A percentile compares a stretch with the other conserved stretches of the same genome.
These are phyloP conservation scores for Aporophyla lueneburgensis DNA, from an alignment of 2,888 invertebrate species.

Conservation along the genomic window DNA sequence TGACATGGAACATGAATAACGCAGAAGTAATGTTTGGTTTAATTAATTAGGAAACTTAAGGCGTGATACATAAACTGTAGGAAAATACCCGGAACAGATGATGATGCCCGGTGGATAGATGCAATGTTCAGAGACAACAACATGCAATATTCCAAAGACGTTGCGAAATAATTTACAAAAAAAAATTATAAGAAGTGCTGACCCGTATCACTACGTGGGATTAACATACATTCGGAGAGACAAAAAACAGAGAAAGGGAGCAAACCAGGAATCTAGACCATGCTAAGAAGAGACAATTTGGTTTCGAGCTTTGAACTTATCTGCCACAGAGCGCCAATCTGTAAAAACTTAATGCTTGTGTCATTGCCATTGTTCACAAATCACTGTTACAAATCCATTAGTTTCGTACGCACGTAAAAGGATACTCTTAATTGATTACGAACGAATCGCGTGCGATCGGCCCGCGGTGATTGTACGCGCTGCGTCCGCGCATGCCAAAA, in stretches of 20 bases:
- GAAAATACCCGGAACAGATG: not conserved
- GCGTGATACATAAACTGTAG: not conserved
- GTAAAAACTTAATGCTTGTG: slow-evolving; percentile 3
- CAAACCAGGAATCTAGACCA: not conserved
- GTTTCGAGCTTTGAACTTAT: not conserved
- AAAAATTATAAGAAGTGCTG: not conserved
- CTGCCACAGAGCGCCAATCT: not conserved
- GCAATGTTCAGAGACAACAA: not conserved
- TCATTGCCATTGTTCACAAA: slow-evolving; percentile 39
- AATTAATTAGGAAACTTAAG: too few relatives aligned
- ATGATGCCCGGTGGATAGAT: not conserved
- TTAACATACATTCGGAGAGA: not conserved
- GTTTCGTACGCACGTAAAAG: slow-evolving; percentile 53
- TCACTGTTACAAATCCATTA: slow-evolving; percentile 54
- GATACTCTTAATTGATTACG: slow-evolving; percentile 64
- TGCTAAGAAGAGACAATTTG: not conserved
- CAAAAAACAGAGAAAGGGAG: not conserved
- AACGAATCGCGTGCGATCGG: slow-evolving; percentile 62
- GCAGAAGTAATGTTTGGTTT: not conserved
- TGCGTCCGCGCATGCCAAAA: slow-evolving; percentile 60
- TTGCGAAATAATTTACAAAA: too few relatives aligned
- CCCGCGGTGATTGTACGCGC: slow-evolving; percentile 55
- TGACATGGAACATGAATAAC: not conserved
- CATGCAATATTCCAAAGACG: too few relatives aligned
- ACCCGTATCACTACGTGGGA: not conserved